Evolutionary conservation across 2,797 vertebrate genomes (phyloP).

Genomic region (Zalophus californianus): DNA sequence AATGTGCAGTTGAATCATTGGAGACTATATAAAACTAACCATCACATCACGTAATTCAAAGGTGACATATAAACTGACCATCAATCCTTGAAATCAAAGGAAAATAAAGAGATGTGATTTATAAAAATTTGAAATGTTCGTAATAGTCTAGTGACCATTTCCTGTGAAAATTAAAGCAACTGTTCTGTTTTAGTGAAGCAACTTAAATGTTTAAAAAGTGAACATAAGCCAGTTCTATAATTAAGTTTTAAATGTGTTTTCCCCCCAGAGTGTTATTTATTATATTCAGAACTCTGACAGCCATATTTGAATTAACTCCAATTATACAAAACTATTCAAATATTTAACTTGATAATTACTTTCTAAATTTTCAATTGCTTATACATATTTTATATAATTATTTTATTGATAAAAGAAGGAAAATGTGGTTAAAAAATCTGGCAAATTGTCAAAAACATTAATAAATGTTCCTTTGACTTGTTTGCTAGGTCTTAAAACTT

Average conservation of each 20-base stretch:
- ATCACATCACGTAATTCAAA: not conserved
- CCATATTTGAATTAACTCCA: not conserved
- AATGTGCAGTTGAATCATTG: not conserved
- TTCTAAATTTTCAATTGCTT: constrained; percentile 34
- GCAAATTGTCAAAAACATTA: not conserved
- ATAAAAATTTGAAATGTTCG: not conserved
- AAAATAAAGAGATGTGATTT: not conserved
- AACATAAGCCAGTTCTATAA: not conserved
- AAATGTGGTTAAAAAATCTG: not conserved
- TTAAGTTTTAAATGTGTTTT: not conserved
- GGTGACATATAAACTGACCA: not conserved
- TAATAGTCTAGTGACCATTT: not conserved
- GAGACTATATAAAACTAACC: not conserved
- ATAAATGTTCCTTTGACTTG: not conserved
- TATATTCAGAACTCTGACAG: not conserved
- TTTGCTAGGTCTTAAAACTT: not conserved
- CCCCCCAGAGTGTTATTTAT: not conserved
- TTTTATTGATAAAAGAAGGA: not conserved
- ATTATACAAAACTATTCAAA: constrained; percentile 7
- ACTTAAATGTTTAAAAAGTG: not conserved
- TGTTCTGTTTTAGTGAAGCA: constrained; percentile 31
- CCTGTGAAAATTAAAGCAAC: constrained; percentile 35
- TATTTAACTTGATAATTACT: constrained; percentile 26
- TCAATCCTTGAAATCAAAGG: not conserved
- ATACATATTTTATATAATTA: not conserved